phyloP scores from a whole-genome alignment of 2,888 invertebrate species.

The Arctia plantaginis region DNA sequence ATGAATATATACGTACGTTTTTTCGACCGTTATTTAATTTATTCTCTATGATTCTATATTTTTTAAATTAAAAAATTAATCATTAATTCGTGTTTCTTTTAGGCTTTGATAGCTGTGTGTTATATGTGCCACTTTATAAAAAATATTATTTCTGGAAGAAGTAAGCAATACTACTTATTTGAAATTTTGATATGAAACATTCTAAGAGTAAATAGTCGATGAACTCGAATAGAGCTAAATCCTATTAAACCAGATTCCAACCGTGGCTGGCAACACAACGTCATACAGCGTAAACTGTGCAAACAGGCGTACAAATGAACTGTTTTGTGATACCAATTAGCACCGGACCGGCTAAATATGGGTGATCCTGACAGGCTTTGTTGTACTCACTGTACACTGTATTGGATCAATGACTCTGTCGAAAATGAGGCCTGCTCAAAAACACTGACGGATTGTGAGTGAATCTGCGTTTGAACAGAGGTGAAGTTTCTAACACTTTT shows the following conservation, averaged over 20 bases:
- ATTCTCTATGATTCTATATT: too few relatives aligned
- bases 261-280: not conserved
- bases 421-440: not conserved
- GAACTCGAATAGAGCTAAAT: not conserved
- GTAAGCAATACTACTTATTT: too few relatives aligned
- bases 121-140: too few relatives aligned
- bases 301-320: constrained; percentile 13
- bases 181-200: too few relatives aligned
- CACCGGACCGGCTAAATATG: constrained; percentile 1
- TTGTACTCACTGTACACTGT: not conserved
- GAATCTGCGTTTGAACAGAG: not conserved
- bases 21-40: too few relatives aligned
- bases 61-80: too few relatives aligned
- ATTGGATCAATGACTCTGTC: not conserved
- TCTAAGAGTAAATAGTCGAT: not conserved
- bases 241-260: not conserved
- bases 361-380: not conserved
- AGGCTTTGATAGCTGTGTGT: too few relatives aligned
- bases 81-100: too few relatives aligned
- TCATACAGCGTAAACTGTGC: constrained; percentile 1
- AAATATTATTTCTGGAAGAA: too few relatives aligned
- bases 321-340: constrained; percentile 11
- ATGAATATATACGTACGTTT: too few relatives aligned
- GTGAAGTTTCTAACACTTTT: too few relatives aligned
- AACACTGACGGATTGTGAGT: not conserved